These are phyloP conservation scores for Dorcus parallelipipedus DNA, from an alignment of 2,888 invertebrate species.

Conservation along the genomic window DNA sequence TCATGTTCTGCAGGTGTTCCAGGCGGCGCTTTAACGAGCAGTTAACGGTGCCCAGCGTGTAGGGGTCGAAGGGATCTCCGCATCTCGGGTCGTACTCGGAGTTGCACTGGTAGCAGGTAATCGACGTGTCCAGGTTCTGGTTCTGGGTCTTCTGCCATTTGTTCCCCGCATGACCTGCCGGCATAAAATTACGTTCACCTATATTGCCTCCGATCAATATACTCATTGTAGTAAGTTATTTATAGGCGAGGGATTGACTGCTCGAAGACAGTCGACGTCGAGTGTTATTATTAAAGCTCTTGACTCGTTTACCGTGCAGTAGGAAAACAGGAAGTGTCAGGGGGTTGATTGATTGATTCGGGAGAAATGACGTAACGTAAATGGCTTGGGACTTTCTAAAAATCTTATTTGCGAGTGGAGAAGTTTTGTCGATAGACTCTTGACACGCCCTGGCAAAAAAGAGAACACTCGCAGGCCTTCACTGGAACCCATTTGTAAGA, in stretches of 20 bases:
- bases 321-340: too few relatives aligned
- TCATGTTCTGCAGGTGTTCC: conserved; percentile 56
- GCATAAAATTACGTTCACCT: not conserved
- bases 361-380: too few relatives aligned
- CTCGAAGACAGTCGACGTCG: not conserved
- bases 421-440: too few relatives aligned
- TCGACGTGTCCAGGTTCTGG: conserved; percentile 41
- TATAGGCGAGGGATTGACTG: not conserved
- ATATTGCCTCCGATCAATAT: too few relatives aligned
- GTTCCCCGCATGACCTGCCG: conserved; percentile 10
- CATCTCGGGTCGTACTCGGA: conserved; percentile 87
- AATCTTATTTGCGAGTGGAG: too few relatives aligned
- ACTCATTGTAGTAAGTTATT: not conserved
- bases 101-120: conserved; percentile 87
- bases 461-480: too few relatives aligned
- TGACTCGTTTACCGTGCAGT: too few relatives aligned
- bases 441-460: too few relatives aligned
- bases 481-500: too few relatives aligned
- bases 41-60: conserved; percentile 78
- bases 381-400: too few relatives aligned
- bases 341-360: too few relatives aligned
- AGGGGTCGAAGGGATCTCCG: conserved; percentile 83
- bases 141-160: conserved; percentile 1
- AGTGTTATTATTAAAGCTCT: not conserved
- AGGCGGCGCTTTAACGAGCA: conserved; percentile 72